Evolutionary conservation across 1,140 invertebrate genomes (phyloP).

Genomic region (Drosophila miranda): DNA sequence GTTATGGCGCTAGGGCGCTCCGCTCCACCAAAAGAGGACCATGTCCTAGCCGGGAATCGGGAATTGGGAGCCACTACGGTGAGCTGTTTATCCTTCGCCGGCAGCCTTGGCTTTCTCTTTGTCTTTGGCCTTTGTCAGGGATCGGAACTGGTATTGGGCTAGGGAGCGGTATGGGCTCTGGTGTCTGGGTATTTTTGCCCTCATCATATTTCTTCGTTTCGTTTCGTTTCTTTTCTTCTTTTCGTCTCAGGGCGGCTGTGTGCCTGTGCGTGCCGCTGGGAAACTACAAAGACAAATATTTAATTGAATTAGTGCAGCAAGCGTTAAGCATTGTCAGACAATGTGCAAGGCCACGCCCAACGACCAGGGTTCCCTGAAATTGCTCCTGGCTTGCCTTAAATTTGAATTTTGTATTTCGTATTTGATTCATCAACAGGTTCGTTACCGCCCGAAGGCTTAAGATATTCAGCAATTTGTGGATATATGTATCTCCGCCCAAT

Average conservation of each 20-base stretch:
- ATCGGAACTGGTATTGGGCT: slow-evolving; percentile 21
- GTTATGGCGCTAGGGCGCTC: slow-evolving; percentile 44
- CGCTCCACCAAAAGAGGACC: not conserved
- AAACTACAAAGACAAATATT: slow-evolving; percentile 81
- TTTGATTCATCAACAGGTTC: slow-evolving; percentile 78
- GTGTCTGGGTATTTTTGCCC: slow-evolving; percentile 19
- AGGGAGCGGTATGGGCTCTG: not conserved
- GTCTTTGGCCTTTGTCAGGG: slow-evolving; percentile 56
- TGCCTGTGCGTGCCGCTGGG: slow-evolving; percentile 19
- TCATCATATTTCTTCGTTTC: slow-evolving; percentile 22
- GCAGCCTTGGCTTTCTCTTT: slow-evolving; percentile 35
- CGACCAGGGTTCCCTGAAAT: slow-evolving; percentile 6
- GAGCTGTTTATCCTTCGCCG: slow-evolving; percentile 65
- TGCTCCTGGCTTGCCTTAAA: slow-evolving; percentile 22
- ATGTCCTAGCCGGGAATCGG: not conserved
- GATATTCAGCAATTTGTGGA: slow-evolving; percentile 29
- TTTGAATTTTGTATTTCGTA: slow-evolving; percentile 55
- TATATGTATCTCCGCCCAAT: not conserved
- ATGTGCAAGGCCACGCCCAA: slow-evolving; percentile 56
- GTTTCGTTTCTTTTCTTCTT: slow-evolving; percentile 1
- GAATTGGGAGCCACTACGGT: slow-evolving; percentile 17
- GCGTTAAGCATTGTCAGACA: slow-evolving; percentile 70
- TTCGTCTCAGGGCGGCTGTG: not conserved
- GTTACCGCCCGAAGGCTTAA: slow-evolving; percentile 53
- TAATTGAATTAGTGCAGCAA: slow-evolving; percentile 80